Evolutionary conservation across 2,888 invertebrate genomes (phyloP).

Genomic region (Synergus umbraculus): DNA sequence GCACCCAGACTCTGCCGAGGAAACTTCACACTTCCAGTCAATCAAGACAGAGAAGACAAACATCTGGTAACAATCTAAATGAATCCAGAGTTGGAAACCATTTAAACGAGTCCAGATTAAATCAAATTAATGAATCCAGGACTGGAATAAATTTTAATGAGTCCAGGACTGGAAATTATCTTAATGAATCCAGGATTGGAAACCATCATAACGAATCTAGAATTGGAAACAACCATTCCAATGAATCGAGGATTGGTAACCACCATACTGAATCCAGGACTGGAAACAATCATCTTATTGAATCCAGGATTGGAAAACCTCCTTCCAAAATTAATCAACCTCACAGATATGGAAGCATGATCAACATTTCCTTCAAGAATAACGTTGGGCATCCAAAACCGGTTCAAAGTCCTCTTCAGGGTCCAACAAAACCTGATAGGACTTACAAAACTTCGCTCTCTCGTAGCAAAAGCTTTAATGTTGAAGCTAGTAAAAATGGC

Average conservation of each 20-base stretch:
- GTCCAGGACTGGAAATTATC: constrained; percentile 62
- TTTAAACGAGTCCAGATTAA: constrained; percentile 64
- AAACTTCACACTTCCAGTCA: constrained; percentile 76
- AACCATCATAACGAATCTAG: background rate
- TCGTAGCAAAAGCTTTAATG: constrained; percentile 92
- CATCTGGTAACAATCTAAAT: constrained; percentile 3
- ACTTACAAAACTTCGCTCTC: constrained; percentile 86
- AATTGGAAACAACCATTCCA: constrained; percentile 9
- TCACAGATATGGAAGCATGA: constrained; percentile 74
- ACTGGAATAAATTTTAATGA: constrained; percentile 65
- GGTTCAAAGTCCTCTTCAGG: constrained; percentile 47
- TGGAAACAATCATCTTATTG: constrained; percentile 63
- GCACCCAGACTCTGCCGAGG: constrained; percentile 88
- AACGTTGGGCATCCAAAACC: constrained; percentile 67
- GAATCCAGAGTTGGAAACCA: constrained; percentile 41
- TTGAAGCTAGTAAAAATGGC: constrained; percentile 81
- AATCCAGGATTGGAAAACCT: constrained; percentile 75
- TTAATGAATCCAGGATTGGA: constrained; percentile 14
- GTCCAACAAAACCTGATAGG: constrained; percentile 83
- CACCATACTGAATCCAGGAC: constrained; percentile 63
- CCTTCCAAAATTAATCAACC: constrained; percentile 40
- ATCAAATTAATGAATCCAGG: constrained; percentile 59
- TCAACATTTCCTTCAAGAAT: constrained; percentile 84
- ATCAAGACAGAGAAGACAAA: constrained; percentile 63
- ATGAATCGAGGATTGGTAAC: constrained; percentile 41